Evolutionary conservation across 2,888 invertebrate species (phyloP), one percentile per base, ranked within the genome.

Genomic region (Eilema depressum): DNA sequence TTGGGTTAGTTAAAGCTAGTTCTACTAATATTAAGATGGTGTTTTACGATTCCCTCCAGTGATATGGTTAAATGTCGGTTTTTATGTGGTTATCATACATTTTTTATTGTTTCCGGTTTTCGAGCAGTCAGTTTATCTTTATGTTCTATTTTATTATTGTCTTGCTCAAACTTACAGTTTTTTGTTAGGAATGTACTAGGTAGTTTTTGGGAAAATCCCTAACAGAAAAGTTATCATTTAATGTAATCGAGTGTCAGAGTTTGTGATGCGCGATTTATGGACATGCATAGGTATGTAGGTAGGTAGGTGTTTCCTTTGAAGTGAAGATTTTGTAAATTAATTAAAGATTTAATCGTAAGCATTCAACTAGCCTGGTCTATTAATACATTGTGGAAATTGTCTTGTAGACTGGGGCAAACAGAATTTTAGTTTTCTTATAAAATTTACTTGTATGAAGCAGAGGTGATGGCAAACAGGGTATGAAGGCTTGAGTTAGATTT

Each of bases 31-130:
- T 82, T 78, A 74, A 78, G 71, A 77, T 78, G 77, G 81, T 75
- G 77, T 79, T 82, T 82, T 78, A 81, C 75, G 78, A 79, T 85
- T 75, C 77, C 71, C 75, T 76, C 75, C 71, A 76, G 80, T 79
- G 76, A 77, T 83, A 82, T 77, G 69, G 76, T 82, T 78, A 75
- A 83, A 83, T 73, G 80, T 64, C 68, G 69, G 75, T 81, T 83
- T 80, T 82, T 80, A 79, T 84, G 72, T 63, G 76, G 78, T 79
- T 84, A 83, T 84, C 69, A 77, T 81, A 75, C 73, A 72, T 80
- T 75, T 74, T 83, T 84, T 84, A 85, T 78, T 75, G 75, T 81
- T 82, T 86, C 86, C 86, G 83, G 79, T 85, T 80, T 83, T 77
- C 75, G 71, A 74, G 71, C 69, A 57, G 77, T 68, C 47, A 70